Evolutionary conservation across 2,888 invertebrate genomes (phyloP), one percentile per base, ranked within the genome.

Genomic region (Chaitophorus viminalis): DNA sequence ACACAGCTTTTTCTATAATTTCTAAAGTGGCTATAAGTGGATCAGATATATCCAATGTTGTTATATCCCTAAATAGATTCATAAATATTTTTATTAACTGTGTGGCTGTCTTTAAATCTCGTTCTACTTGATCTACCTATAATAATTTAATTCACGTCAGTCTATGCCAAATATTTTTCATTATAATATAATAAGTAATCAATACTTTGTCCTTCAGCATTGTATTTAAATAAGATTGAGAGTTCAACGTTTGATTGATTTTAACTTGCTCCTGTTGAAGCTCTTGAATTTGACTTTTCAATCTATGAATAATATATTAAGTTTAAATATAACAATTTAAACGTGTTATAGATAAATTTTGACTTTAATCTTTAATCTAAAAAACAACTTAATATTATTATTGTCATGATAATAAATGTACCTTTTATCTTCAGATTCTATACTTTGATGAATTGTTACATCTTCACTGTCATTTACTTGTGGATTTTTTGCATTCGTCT

Each of bases 201-300:
- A n/a, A 14, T 87, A 87, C 87, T 29, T 87, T 87, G 1, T 87
- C 87, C 65, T 87, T 87, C 25, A 87, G 29, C 79, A 79, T 87
- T 21, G 78, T 74, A n/a, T 87, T 87, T 60, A 87, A 81, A 74
- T 87, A 87, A 25, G 87, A 87, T 39, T 87, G 87, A 29, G 87
- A 87, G 72, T 79, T 79, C 52, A 87, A 60, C 3, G 87, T 79
- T 65, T 87, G 87, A 39, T 87, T 87, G 4, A 87, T 79, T 87
- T 87, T 87, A 8, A 79, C 31, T 65, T 87, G 79, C 39, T 79
- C 87, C 74, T 87, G 87, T 74, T 87, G 87, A 65, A 87, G 87
- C 17, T 87, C 87, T 87, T 87, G 79, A 65, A 87, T 87, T 81
- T 87, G 87, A 81, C 74, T 87, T 74, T 87, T 87, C 25, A 87